Percentiles rank a stretch among this genome's conserved stretches.
phyloP scores from a whole-genome alignment of 2,888 invertebrate species.

The Schizaphis graminum region DNA sequence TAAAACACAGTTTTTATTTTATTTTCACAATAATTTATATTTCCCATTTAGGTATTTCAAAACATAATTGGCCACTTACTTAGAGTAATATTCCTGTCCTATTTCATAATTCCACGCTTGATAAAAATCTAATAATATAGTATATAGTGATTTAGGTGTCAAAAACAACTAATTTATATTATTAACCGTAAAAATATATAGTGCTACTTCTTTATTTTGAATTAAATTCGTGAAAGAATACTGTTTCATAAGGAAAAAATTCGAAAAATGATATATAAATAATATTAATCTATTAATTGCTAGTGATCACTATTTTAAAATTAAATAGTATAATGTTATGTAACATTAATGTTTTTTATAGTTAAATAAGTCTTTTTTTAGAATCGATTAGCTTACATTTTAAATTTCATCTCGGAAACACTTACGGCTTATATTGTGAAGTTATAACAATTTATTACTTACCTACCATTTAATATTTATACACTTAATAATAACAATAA shows the following conservation, averaged over 20 bases:
- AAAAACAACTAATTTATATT: not conserved
- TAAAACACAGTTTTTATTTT: not conserved
- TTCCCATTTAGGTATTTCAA: not conserved
- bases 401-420: not conserved
- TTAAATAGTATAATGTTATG: not conserved
- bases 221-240: not conserved
- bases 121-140: not conserved
- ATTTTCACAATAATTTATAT: conserved; percentile 19
- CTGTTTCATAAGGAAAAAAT: not conserved
- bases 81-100: conserved; percentile 13
- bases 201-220: not conserved
- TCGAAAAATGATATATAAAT: not conserved
- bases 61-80: conserved; percentile 26
- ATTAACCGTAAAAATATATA: not conserved
- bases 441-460: not conserved
- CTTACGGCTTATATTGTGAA: not conserved
- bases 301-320: not conserved
- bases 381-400: not conserved
- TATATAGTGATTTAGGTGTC: not conserved
- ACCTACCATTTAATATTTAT: not conserved
- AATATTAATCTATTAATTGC: not conserved
- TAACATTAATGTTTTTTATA: not conserved
- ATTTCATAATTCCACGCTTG: conserved; percentile 53
- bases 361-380: not conserved
- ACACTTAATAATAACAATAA: not conserved